phyloP scores from a whole-genome alignment of 2,888 invertebrate species.

The Eristalinus sepulchralis region DNA sequence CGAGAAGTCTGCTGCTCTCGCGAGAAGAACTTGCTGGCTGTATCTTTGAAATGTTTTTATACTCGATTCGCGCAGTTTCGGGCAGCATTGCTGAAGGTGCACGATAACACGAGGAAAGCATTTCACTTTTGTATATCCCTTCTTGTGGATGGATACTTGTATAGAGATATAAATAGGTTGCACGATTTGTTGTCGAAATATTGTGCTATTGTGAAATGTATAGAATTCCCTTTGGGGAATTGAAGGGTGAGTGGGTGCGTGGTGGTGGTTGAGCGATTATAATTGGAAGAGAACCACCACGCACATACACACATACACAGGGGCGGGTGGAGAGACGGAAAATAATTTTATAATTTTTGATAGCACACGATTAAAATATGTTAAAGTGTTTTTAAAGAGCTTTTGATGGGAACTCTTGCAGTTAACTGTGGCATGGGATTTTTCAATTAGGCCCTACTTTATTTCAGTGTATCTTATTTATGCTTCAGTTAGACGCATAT shows the following conservation, averaged over 20 bases:
- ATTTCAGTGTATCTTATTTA: neutral
- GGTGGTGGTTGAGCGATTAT: constrained; percentile 11
- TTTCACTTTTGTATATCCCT: constrained; percentile 53
- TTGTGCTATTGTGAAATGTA: constrained; percentile 69
- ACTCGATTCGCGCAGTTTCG: constrained; percentile 57
- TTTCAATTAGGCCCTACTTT: constrained; percentile 36
- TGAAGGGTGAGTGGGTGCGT: neutral
- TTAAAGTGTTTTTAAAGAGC: constrained; percentile 69
- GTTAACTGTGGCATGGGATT: neutral
- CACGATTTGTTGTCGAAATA: constrained; percentile 70
- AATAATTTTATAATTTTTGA: constrained; percentile 66
- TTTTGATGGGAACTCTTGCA: constrained; percentile 47
- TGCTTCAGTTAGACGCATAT: neutral
- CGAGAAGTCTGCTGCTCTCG: neutral
- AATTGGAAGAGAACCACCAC: constrained; percentile 24
- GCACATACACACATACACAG: neutral
- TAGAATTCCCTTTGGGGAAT: constrained; percentile 55
- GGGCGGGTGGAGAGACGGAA: constrained; percentile 13
- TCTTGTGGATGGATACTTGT: constrained; percentile 36
- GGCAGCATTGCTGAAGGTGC: constrained; percentile 38
- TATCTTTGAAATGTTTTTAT: constrained; percentile 49
- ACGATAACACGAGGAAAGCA: constrained; percentile 62
- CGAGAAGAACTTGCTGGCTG: constrained; percentile 12
- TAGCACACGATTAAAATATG: constrained; percentile 67
- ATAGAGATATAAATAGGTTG: constrained; percentile 70